Base-by-base conservation (phyloP, 2,888 invertebrate species). In the Fragum whitleyi region DNA sequence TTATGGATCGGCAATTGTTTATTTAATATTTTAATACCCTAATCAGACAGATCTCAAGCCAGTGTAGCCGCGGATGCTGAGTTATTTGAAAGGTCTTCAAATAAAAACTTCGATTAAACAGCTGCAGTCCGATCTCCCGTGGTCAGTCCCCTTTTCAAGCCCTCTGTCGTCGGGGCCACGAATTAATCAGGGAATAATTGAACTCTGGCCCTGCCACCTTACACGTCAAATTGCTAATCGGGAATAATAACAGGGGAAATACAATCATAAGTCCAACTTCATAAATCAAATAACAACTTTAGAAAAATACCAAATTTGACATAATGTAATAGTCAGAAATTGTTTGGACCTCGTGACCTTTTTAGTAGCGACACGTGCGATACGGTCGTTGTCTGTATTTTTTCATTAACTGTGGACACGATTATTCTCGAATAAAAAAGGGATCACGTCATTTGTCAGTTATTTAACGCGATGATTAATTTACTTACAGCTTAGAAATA, bases 1-100 rank as follows among this genome's bases (percentile, higher is more conserved):
- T 75, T 72, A 77, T 81, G 75, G 53, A 51, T 47, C 61, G 53
- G 2, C 55, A 29, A 81, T 81, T 78, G 77, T 81, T 78, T 32
- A 72, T 75, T 77, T 28, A 78, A 78, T 75, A 81, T 71, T 51
- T 74, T 78, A 70, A 81, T 67, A 62, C 59, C 77, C 51, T 53
- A 77, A 71, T 67, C 71, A 74, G 72, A 72, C 59, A 57, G 77
- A 70, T 71, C 71, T 78, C 68, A 47, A 42, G 42, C 26, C 70
- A 47, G 51, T 68, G 47, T 72, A 72, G 72, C 57, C 65, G 36
- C 42, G 57, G 72, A 74, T 78, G 78, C 81, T 75, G 77, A 23
- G 81, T n/a, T 28, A 55, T 59, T 36, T 81, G 74, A 81, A 81
- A 78, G 74, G 75, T 62, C 55, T 62, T 69, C 51, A 62, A 73